Evolutionary conservation across 2,888 invertebrate genomes (phyloP).

Genomic region (Lacanobia wlatinum): DNA sequence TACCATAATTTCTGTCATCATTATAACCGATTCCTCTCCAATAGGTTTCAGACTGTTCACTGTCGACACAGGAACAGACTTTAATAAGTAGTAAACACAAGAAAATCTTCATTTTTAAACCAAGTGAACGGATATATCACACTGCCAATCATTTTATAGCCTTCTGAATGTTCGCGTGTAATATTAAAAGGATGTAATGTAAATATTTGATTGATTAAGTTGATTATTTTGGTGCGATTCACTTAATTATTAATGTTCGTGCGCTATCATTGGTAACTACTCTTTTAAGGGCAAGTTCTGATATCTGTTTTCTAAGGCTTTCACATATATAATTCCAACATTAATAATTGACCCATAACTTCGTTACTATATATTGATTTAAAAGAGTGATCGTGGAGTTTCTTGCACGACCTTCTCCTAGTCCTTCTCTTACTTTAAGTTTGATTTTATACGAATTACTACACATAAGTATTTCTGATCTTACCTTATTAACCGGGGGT

Average conservation of each 20-base stretch:
- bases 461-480: too few relatives aligned
- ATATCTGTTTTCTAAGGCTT: background rate
- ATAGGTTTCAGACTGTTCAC: background rate
- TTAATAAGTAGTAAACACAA: slow-evolving; percentile 42
- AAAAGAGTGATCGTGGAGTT: too few relatives aligned
- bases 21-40: slow-evolving; percentile 10
- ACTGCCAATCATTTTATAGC: slow-evolving; percentile 23
- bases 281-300: background rate
- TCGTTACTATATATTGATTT: too few relatives aligned
- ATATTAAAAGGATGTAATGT: slow-evolving; percentile 7
- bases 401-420: too few relatives aligned
- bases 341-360: too few relatives aligned
- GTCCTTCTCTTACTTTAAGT: too few relatives aligned
- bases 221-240: slow-evolving; percentile 20
- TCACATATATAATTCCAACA: too few relatives aligned
- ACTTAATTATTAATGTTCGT: slow-evolving; percentile 6
- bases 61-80: slow-evolving; percentile 22
- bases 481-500: too few relatives aligned
- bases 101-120: slow-evolving; percentile 38
- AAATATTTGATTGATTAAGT: background rate
- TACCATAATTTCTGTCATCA: slow-evolving; percentile 35
- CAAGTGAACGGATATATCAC: background rate
- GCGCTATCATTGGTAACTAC: background rate
- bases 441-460: too few relatives aligned
- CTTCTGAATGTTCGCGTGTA: slow-evolving; percentile 26